Evolutionary conservation across 1,140 invertebrate genomes (phyloP), one percentile per base, ranked within the genome.

Genomic region (Micrasema longulum): DNA sequence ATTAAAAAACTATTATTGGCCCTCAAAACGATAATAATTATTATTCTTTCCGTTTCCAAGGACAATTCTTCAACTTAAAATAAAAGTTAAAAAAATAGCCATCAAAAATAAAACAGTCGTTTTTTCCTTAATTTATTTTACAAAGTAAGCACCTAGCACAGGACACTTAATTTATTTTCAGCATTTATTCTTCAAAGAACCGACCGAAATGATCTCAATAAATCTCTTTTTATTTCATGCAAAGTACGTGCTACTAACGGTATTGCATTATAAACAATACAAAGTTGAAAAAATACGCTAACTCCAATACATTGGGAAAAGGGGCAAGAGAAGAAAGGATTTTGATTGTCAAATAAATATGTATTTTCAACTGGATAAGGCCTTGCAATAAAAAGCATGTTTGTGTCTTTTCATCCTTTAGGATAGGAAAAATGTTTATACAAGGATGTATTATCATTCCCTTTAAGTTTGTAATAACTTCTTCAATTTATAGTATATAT

Each of bases 261-360:
- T 43, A 60, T 60, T 38, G 55, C 36, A 38, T 60, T 60, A 43
- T 60, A 52, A 52, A 66, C 22, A 50, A 43, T 43, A 57, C n/a
- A 45, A 57, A 45, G 20, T 12, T n/a, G 45, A 23, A 68, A 43
- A 68, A 9, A 57, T 55, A 6, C 36, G 18, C 26, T 31, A 4
- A 31, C 26, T 12, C 20, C 45, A 26, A 57, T 68, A 31, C 7
- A 31, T 31, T 31, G 2, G 26, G 2, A 23, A 67, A 10, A 22
- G 14, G 9, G 57, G 14, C 38, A 26, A 26, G 35, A 18, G 23
- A 18, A 20, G 57, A 71, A 64, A 64, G 53, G 45, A 70, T 62
- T 70, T 47, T 50, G 31, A 71, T 71, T 71, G 69, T 71, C 69
- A 71, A 71, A 71, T 71, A 71, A 65, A 71, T 64, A 65, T 71